Conservation (phyloP, 2,113 vertebrate genomes). For the Saguinus imperator region DNA sequence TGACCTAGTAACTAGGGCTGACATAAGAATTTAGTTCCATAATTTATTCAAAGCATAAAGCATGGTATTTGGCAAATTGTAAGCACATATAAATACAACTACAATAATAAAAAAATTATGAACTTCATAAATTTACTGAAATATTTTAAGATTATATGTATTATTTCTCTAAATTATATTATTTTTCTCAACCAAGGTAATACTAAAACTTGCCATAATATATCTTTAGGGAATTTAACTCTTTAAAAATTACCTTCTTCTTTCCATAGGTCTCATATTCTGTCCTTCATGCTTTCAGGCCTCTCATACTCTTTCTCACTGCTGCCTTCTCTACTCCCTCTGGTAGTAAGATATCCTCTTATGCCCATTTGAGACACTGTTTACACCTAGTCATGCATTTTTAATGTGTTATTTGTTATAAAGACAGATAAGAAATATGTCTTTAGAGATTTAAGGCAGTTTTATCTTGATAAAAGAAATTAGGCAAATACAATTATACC, state of each 20-base stretch:
- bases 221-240: not conserved
- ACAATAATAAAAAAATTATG: not conserved
- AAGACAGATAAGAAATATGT: not conserved
- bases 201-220: not conserved
- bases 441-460: not conserved
- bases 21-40: not conserved
- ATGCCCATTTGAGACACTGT: not conserved
- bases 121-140: not conserved
- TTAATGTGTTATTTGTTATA: not conserved
- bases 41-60: not conserved
- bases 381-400: not conserved
- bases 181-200: slow-evolving; percentile 6
- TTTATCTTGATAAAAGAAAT: not conserved
- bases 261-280: not conserved
- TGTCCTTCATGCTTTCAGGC: not conserved
- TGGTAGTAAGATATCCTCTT: not conserved
- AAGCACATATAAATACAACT: not conserved
- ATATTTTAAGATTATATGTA: not conserved
- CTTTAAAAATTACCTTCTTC: not conserved
- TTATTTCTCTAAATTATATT: not conserved
- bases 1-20: not conserved
- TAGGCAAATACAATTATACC: not conserved
- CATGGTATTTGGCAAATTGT: not conserved
- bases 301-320: not conserved
- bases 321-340: not conserved